These are phyloP conservation scores for Scomberomorus guttatus DNA, from an alignment of 2,797 vertebrate species.

Conservation along the genomic window DNA sequence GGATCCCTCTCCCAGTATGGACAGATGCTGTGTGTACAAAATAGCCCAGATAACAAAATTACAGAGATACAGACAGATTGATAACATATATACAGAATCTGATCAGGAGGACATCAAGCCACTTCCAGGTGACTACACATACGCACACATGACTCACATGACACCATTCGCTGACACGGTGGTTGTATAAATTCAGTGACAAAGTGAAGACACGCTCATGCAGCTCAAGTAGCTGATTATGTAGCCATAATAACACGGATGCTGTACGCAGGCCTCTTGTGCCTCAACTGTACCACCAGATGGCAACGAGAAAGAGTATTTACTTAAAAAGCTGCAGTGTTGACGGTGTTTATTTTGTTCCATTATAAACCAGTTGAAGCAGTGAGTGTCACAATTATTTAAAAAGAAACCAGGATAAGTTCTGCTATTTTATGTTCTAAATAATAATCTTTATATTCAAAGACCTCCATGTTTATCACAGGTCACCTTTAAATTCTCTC, in stretches of 20 bases:
- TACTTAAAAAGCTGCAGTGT: background rate
- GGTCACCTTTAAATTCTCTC: conserved; percentile 61
- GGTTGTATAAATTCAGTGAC: background rate
- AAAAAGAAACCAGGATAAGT: no score
- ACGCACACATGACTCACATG: no score
- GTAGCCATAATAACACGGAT: conserved; percentile 31
- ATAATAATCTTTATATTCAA: background rate
- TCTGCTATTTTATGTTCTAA: background rate
- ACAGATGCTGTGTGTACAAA: no score
- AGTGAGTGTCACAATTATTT: background rate
- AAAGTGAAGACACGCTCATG: background rate
- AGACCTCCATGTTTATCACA: background rate
- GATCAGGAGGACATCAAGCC: no score
- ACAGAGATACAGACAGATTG: no score
- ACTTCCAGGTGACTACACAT: no score
- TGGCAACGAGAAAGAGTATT: conserved; percentile 61
- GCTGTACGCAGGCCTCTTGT: background rate
- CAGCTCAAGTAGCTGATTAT: conserved; percentile 19
- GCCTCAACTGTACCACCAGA: conserved; percentile 63
- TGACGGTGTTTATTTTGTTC: background rate
- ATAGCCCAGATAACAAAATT: no score
- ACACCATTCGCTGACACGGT: no score
- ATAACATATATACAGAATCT: no score
- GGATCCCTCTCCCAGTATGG: no score
- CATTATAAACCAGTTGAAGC: background rate